These are phyloP conservation scores for Cyprinella venusta DNA, from an alignment of 2,797 vertebrate genomes.

Conservation along the genomic window DNA sequence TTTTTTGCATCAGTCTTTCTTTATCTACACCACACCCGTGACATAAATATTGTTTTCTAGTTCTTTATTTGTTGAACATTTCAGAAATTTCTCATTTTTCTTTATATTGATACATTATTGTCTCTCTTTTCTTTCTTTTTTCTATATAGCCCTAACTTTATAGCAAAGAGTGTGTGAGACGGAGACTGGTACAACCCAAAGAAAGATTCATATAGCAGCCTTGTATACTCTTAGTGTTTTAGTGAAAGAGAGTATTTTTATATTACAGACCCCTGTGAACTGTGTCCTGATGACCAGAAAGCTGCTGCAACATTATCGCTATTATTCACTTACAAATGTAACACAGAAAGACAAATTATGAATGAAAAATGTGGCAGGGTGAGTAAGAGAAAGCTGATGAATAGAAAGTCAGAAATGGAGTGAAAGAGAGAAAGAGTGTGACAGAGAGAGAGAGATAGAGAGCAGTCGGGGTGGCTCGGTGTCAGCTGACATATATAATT, in stretches of 20 bases:
- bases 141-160: not conserved
- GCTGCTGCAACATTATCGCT: not conserved
- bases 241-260: not conserved
- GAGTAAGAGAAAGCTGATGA: not conserved
- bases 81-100: not conserved
- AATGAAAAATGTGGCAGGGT: slow-evolving; percentile 30
- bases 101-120: not conserved
- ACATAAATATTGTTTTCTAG: not conserved
- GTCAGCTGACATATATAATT: slow-evolving; percentile 85
- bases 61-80: not conserved
- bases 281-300: slow-evolving; percentile 9
- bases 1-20: too few relatives aligned
- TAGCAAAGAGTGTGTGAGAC: not conserved
- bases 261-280: slow-evolving; percentile 11
- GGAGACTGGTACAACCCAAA: not conserved
- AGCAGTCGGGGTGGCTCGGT: slow-evolving; percentile 74
- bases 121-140: not conserved
- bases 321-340: slow-evolving; percentile 35
- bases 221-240: not conserved
- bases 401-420: slow-evolving; percentile 37
- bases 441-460: not conserved
- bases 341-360: slow-evolving; percentile 39
- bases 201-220: not conserved
- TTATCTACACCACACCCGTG: too few relatives aligned
- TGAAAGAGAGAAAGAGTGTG: not conserved